Conservation (phyloP, 1,140 invertebrate genomes). For the Neomicropteryx cornuta region DNA sequence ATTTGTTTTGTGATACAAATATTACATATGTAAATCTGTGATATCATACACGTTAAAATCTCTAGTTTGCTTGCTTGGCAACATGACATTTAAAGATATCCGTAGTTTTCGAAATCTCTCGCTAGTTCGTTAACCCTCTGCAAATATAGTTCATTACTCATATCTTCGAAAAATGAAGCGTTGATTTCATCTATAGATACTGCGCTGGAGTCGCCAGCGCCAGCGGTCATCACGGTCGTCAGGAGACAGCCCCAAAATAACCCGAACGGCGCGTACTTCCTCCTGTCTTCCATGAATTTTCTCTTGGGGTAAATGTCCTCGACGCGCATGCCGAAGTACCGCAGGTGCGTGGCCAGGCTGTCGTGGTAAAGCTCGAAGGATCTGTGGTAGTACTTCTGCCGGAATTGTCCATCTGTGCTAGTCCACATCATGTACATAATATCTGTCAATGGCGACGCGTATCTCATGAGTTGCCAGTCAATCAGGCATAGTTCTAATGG, state of each 20-base stretch:
- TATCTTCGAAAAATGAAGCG: too few relatives aligned
- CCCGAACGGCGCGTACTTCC: conserved; percentile 23
- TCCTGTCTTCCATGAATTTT: conserved; percentile 28
- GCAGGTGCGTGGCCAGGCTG: conserved; percentile 28
- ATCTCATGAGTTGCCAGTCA: conserved; percentile 45
- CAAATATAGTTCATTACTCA: too few relatives aligned
- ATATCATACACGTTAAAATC: too few relatives aligned
- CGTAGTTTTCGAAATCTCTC: conserved; percentile 1
- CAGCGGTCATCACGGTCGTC: too few relatives aligned
- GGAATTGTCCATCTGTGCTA: conserved; percentile 35
- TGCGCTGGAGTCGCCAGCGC: too few relatives aligned
- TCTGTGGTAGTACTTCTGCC: conserved; percentile 30
- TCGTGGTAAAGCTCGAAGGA: conserved; percentile 43
- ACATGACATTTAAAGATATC: too few relatives aligned
- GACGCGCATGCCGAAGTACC: conserved; percentile 27
- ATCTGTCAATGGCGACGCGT: conserved; percentile 45
- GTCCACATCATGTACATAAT: conserved; percentile 46
- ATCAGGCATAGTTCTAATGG: conserved; percentile 35
- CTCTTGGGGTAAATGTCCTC: conserved; percentile 32
- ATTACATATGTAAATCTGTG: too few relatives aligned
- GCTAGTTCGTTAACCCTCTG: conserved; percentile 3
- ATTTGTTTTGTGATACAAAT: too few relatives aligned
- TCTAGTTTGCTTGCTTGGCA: too few relatives aligned
- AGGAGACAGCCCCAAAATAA: too few relatives aligned
- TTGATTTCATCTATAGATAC: too few relatives aligned